These are phyloP conservation scores for Cybosia mesomella DNA, from an alignment of 2,888 invertebrate species.

Conservation along the genomic window DNA sequence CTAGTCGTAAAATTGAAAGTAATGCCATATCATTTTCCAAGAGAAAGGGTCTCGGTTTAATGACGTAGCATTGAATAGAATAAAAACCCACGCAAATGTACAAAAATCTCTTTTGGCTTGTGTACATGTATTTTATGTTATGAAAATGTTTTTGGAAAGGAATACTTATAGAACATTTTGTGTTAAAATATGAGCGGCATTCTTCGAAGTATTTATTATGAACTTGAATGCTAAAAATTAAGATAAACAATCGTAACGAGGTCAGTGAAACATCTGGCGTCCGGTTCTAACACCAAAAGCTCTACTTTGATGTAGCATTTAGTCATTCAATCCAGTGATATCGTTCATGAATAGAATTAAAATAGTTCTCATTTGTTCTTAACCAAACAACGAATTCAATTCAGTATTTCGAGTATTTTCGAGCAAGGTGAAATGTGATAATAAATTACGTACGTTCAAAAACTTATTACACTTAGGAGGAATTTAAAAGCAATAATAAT, in stretches of 20 bases:
- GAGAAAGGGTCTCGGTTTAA: too few relatives aligned
- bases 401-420: background rate
- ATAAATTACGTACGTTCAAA: background rate
- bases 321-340: conserved; percentile 5
- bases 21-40: too few relatives aligned
- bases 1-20: too few relatives aligned
- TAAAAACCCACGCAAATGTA: too few relatives aligned
- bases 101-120: background rate
- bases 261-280: conserved; percentile 46
- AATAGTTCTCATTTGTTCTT: background rate
- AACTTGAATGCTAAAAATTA: conserved; percentile 34
- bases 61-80: too few relatives aligned
- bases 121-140: background rate
- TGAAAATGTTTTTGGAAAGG: background rate
- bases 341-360: background rate
- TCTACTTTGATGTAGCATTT: conserved; percentile 15
- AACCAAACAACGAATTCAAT: background rate
- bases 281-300: conserved; percentile 18
- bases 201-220: conserved; percentile 24
- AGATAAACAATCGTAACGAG: conserved; percentile 42
- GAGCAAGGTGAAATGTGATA: background rate
- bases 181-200: conserved; percentile 7
- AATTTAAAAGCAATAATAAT: background rate
- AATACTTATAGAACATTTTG: background rate
- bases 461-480: background rate